Evolutionary conservation across 2,113 vertebrate genomes (phyloP), one percentile per base, ranked within the genome.

Genomic region (Heterotilapia buettikoferi): DNA sequence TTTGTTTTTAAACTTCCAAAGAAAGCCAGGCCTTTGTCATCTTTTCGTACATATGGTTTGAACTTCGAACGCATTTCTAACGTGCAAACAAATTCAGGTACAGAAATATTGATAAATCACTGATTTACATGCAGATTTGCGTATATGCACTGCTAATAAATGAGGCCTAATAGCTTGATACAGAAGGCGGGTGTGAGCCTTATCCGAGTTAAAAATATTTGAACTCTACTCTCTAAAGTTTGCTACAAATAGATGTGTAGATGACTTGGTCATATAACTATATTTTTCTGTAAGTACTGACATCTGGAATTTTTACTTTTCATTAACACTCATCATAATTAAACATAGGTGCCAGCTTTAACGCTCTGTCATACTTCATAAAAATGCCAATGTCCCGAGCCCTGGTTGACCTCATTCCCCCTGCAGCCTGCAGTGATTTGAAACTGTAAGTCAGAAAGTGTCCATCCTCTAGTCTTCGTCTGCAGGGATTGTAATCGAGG

Each of bases 401-500:
- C 45, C 16, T 45, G 29, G 31, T 10, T 45, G 43, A 84, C 31
- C 43, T 36, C 9, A n/a, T 73, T 18, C 14, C 26, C 6, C 14
- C 80, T 47, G 8, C 59, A 78, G 61, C 54, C 50, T 31, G 63
- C 86, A 84, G 57, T 61, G 43, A 53, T 56, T 78, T 78, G 71
- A 31, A 78, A 31, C 71, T 71, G 45, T 73, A 76, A 86, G 84
- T 93, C 92, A 82, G 31, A 87, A 78, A 85, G 83, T 81, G 84
- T 89, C 85, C 33, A 10, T 89, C 68, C 81, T 84, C 68, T 86
- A 52, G 5, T 82, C 83, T 88, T 82, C 52, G 16, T 88, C 90
- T 47, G 63, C 31, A 24, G 84, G 82, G 90, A 88, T 84, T 33
- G 86, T 61, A 29, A 84, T 53, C 6, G 40, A 88, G 87, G 86